Conservation (phyloP, 92 coral and sea anemone genomes). For the Chrysogorgia sp. region DNA sequence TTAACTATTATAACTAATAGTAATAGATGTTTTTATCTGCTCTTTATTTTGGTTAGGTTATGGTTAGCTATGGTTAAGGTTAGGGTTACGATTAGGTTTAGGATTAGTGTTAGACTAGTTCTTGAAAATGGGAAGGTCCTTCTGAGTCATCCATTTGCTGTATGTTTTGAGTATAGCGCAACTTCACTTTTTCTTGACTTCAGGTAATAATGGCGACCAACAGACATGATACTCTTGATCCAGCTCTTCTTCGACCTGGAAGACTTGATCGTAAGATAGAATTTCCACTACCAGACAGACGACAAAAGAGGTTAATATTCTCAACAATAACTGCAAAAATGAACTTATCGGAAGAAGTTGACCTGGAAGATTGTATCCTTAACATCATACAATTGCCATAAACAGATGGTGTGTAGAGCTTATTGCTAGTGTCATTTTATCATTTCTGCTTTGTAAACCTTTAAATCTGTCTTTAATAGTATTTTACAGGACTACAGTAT, state of each 20-base stretch:
- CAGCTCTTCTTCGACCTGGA: slow-evolving; percentile 96
- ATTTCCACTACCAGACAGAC: slow-evolving; percentile 98
- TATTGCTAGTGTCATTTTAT: neutral
- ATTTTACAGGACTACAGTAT: no score
- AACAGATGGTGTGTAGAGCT: neutral
- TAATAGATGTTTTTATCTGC: no score
- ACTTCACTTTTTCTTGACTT: neutral
- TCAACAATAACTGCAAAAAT: slow-evolving; percentile 93
- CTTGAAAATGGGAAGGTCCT: no score
- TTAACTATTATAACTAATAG: no score
- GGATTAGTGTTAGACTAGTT: no score
- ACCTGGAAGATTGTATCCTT: slow-evolving; percentile 99
- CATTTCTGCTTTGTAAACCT: no score
- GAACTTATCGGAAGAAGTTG: slow-evolving; percentile 99
- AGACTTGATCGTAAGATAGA: slow-evolving; percentile 97
- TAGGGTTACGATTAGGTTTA: no score
- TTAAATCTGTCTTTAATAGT: no score
- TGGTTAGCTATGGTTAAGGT: no score
- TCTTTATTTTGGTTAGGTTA: no score
- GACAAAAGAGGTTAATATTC: slow-evolving; percentile 94
- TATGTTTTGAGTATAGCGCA: no score
- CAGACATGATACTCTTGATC: slow-evolving; percentile 98
- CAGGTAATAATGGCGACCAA: slow-evolving; percentile 99
- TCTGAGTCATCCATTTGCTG: no score
- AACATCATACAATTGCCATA: neutral